Evolutionary conservation across 2,888 invertebrate species (phyloP), one percentile per base, ranked within the genome.

Genomic region (Linyphia triangularis): DNA sequence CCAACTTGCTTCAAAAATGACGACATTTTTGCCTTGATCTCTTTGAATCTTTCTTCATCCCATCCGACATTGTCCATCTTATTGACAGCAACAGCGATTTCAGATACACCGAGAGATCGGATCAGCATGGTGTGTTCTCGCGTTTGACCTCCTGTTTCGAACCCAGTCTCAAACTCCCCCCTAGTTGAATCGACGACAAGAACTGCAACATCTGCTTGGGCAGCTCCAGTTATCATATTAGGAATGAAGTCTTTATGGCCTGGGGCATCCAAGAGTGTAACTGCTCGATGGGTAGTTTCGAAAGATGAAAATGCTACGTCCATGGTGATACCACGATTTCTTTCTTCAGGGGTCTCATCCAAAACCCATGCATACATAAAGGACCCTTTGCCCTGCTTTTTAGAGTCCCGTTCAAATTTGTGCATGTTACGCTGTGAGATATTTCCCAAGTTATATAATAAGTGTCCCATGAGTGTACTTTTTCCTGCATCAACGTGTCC

Each of bases 201-300:
- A 40, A 99, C 94, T 16, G 98, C 99, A 0, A 98, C 99, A 94
- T 99, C 99, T 1, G 99, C 99, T 93, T 99, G 99, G 0, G 98
- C 97, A 1, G 99, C 98, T 19, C 99, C 94, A 16, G 97, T 97
- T 91, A 99, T 99, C 99, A 99, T 99, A 92, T 99, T 99, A 1
- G 99, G 99, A 92, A 99, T 99, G 92, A 99, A 99, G 93, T 99
- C 99, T 92, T 97, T 98, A 93, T 99, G 99, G 0, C 99, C 99
- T 0, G 99, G 99, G 33, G 99, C 99, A 94, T 99, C 99, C 85
- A 99, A 93, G 67, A 99, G 93, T 0, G 96, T 96, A 0, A 97
- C 95, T 13, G 92, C 92, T 93, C 97, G 97, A 2, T 95, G 95
- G 81, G 95, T 95, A 0, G 98, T 98, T 93, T 98, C 97, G 94